A percentile compares a stretch with the other conserved stretches of the same genome.
Evolutionary conservation across 2,888 invertebrate species (phyloP).

Genomic region (Ellobium chinense): DNA sequence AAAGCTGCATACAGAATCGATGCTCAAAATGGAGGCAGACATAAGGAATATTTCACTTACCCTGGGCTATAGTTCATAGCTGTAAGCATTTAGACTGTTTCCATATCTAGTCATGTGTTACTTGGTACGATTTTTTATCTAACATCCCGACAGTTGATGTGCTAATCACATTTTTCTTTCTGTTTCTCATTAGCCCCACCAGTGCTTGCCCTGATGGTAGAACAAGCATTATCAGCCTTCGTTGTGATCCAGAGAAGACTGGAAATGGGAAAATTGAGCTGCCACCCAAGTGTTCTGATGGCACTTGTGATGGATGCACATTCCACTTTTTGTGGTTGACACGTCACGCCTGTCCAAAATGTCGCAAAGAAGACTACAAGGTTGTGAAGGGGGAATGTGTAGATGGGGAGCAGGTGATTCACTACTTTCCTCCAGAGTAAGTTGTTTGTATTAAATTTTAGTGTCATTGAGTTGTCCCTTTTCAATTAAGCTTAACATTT

Average conservation of each 20-base stretch:
- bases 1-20: too few species aligned
- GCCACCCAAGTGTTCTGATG: constrained; percentile 81
- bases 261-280: constrained; percentile 73
- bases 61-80: too few species aligned
- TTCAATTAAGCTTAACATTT: too few species aligned
- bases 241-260: constrained; percentile 80
- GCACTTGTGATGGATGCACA: constrained; percentile 84
- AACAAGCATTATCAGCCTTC: constrained; percentile 81
- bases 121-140: too few species aligned
- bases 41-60: too few species aligned
- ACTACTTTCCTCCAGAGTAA: constrained; percentile 77
- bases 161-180: too few species aligned
- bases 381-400: constrained; percentile 82
- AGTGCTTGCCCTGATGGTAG: constrained; percentile 81
- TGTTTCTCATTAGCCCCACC: constrained; percentile 73
- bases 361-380: constrained; percentile 77
- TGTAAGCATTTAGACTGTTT: too few species aligned
- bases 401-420: constrained; percentile 81
- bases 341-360: constrained; percentile 81
- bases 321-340: constrained; percentile 82
- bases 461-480: too few species aligned
- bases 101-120: too few species aligned
- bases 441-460: neutral
- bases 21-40: too few species aligned
- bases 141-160: too few species aligned